A percentile compares a stretch with the other conserved stretches of the same genome.
phyloP scores from a whole-genome alignment of 2,888 invertebrate species.

The Cryptus armator region DNA sequence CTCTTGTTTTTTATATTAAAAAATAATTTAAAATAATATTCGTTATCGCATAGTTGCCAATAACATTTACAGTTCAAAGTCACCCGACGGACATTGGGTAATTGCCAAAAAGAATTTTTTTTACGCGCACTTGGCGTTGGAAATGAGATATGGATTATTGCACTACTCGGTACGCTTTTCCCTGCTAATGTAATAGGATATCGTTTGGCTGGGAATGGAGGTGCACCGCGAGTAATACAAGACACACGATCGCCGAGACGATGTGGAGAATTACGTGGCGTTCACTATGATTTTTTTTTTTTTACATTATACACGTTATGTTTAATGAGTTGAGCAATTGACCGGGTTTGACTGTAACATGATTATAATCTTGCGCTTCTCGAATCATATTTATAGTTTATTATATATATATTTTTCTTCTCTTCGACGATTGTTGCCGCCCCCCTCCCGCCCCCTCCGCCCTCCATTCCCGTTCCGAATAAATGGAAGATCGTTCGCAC shows the following conservation, averaged over 20 bases:
- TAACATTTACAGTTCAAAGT: background rate
- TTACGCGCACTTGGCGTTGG: slow-evolving; percentile 14
- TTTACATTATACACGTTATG: slow-evolving; percentile 11
- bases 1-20: too few relatives aligned
- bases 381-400: slow-evolving; percentile 32
- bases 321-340: slow-evolving; percentile 66
- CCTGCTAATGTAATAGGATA: slow-evolving; percentile 53
- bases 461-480: background rate
- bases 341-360: slow-evolving; percentile 73
- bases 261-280: slow-evolving; percentile 73
- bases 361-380: slow-evolving; percentile 70
- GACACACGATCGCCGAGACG: slow-evolving; percentile 63
- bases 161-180: slow-evolving; percentile 19
- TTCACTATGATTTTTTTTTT: slow-evolving; percentile 13
- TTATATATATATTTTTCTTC: slow-evolving; percentile 17
- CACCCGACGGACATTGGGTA: background rate
- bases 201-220: slow-evolving; percentile 46
- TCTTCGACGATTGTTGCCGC: slow-evolving; percentile 16
- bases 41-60: background rate
- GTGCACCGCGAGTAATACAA: slow-evolving; percentile 71
- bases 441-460: background rate
- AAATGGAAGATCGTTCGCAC: background rate
- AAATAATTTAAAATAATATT: background rate
- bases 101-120: background rate
- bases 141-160: slow-evolving; percentile 36